Conservation (phyloP, 2,888 invertebrate species). For the Pyrrhosoma nymphula region DNA sequence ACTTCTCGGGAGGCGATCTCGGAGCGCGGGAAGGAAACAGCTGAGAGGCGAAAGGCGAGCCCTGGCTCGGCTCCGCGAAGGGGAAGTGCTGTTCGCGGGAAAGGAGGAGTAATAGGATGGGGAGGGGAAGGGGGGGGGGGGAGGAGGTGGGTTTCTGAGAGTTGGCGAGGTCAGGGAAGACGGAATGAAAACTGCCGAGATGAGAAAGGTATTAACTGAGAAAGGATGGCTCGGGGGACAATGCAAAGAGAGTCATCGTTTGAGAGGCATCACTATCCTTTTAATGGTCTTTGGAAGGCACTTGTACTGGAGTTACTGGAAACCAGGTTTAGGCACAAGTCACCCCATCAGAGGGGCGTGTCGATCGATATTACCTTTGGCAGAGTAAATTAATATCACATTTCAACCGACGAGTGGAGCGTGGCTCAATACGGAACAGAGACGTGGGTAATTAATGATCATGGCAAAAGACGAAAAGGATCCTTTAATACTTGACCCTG, state of each 20-base stretch:
- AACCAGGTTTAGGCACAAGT: too few relatives aligned
- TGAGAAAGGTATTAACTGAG: slow-evolving; percentile 1
- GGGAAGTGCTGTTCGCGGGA: background rate
- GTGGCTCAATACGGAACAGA: too few relatives aligned
- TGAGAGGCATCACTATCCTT: background rate
- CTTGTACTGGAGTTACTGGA: too few relatives aligned
- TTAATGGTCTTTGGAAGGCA: too few relatives aligned
- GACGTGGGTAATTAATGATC: too few relatives aligned
- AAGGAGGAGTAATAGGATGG: background rate
- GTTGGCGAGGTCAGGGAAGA: slow-evolving; percentile 45
- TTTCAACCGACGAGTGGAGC: too few relatives aligned
- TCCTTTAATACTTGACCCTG: too few relatives aligned
- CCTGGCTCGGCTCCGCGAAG: background rate
- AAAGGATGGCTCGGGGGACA: background rate
- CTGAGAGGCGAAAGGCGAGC: background rate
- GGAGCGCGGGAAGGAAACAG: background rate
- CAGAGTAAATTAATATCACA: too few relatives aligned
- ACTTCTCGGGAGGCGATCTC: background rate
- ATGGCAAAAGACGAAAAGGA: too few relatives aligned
- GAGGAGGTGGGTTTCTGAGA: background rate
- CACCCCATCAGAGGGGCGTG: too few relatives aligned
- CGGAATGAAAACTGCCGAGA: background rate
- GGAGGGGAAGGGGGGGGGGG: background rate
- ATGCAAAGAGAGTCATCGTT: background rate
- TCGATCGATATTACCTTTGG: too few relatives aligned